Conservation (phyloP, 2,113 vertebrate genomes). For the Ammodytes dubius region DNA sequence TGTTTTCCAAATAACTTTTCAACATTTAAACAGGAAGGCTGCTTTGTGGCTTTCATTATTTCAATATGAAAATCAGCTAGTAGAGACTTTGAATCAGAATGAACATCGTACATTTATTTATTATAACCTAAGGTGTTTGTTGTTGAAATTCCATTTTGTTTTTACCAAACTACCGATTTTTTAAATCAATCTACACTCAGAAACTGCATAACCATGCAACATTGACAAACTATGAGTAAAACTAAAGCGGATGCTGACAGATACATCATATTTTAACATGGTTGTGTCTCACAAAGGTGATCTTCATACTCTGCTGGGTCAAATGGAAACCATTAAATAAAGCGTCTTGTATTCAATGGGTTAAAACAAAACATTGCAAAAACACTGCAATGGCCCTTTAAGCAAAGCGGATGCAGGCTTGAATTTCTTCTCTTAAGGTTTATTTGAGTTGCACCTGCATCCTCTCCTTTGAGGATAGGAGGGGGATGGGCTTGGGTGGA, state of each 20-base stretch:
- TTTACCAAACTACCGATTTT: background rate
- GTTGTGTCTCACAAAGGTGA: background rate
- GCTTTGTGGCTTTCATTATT: background rate
- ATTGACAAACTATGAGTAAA: background rate
- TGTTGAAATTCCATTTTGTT: background rate
- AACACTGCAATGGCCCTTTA: background rate
- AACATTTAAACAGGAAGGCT: background rate
- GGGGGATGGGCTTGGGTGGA: background rate
- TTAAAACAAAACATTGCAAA: background rate
- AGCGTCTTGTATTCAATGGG: background rate
- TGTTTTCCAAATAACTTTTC: background rate
- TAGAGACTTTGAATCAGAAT: background rate
- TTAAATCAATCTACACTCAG: background rate
- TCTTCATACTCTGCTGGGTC: background rate
- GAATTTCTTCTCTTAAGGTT: constrained; percentile 15
- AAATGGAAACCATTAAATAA: background rate
- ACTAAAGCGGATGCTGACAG: background rate
- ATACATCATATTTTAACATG: background rate
- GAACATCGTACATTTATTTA: background rate
- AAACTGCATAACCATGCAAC: background rate
- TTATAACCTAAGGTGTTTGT: background rate
- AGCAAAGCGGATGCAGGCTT: constrained; percentile 20
- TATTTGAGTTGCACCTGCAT: constrained; percentile 54
- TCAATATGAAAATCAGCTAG: background rate
- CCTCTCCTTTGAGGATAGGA: constrained; percentile 16